These are phyloP conservation scores for Crocodylus rhombifer DNA, from an alignment of 2,797 vertebrate species.

Conservation along the genomic window DNA sequence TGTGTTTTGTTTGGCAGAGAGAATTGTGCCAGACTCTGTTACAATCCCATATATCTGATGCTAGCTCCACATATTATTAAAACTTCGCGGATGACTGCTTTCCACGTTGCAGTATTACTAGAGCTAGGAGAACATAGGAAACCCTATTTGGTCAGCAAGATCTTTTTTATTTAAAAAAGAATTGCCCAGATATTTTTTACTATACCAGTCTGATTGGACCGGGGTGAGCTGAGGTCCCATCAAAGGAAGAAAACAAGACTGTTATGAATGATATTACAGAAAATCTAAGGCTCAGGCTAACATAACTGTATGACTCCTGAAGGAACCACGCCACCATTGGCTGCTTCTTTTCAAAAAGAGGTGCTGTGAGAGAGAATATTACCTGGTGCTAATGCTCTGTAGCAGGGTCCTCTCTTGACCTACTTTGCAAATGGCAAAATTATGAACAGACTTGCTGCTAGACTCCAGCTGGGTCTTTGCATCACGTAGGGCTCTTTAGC, in stretches of 20 bases:
- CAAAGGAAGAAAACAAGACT: neutral
- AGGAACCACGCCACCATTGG: neutral
- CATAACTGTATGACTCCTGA: neutral
- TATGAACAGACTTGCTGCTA: neutral
- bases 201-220: neutral
- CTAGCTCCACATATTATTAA: slow-evolving; percentile 46
- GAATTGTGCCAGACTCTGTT: slow-evolving; percentile 38
- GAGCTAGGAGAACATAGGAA: neutral
- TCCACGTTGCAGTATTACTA: slow-evolving; percentile 1
- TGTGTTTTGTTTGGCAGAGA: slow-evolving; percentile 56
- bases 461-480: neutral
- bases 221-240: neutral
- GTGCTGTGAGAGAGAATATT: neutral
- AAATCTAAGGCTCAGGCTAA: neutral
- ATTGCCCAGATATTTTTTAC: neutral
- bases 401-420: neutral
- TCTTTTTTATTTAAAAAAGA: neutral
- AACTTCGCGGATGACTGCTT: neutral
- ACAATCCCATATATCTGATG: slow-evolving; percentile 8
- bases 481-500: neutral
- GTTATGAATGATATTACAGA: neutral
- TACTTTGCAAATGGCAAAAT: neutral
- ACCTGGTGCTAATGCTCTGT: neutral
- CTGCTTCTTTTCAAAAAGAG: fast-evolving
- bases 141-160: slow-evolving; percentile 8